Evolutionary conservation across 2,797 vertebrate species (phyloP).

Genomic region (Mareca penelope): DNA sequence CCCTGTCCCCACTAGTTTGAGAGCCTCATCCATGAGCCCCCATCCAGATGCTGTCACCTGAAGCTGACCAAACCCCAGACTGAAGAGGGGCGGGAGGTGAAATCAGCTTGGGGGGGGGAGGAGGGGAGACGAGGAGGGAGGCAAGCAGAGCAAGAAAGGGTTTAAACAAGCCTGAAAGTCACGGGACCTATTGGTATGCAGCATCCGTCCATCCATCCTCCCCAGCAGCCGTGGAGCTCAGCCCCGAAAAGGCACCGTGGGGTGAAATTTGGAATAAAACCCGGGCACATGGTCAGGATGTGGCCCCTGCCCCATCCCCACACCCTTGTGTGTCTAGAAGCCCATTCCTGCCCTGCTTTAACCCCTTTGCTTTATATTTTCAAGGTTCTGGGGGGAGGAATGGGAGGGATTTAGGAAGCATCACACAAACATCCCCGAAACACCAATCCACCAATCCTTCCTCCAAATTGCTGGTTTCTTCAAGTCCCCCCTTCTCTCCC

Average conservation of each 20-base stretch:
- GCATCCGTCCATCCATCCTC: neutral
- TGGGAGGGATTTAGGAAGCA: neutral
- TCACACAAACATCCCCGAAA: neutral
- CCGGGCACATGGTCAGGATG: neutral
- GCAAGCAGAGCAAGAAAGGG: conserved; percentile 37
- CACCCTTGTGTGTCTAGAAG: neutral
- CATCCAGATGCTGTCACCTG: accelerated
- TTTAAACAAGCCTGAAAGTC: conserved; percentile 50
- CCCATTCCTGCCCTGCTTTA: neutral
- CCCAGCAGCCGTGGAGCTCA: neutral
- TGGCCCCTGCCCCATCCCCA: neutral
- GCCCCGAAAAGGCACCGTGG: neutral
- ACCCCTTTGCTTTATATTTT: neutral
- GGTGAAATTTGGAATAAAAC: neutral
- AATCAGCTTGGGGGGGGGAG: conserved; percentile 22
- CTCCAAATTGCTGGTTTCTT: neutral
- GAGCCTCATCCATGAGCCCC: accelerated
- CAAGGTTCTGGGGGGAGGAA: neutral
- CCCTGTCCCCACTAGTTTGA: neutral
- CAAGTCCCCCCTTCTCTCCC: neutral
- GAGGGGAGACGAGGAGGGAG: neutral
- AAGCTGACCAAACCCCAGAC: neutral
- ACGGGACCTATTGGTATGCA: conserved; percentile 69
- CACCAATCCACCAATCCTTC: neutral
- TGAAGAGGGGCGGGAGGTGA: neutral